These are phyloP conservation scores for Leptopilina clavipes DNA, from an alignment of 1,140 invertebrate genomes.

Conservation along the genomic window DNA sequence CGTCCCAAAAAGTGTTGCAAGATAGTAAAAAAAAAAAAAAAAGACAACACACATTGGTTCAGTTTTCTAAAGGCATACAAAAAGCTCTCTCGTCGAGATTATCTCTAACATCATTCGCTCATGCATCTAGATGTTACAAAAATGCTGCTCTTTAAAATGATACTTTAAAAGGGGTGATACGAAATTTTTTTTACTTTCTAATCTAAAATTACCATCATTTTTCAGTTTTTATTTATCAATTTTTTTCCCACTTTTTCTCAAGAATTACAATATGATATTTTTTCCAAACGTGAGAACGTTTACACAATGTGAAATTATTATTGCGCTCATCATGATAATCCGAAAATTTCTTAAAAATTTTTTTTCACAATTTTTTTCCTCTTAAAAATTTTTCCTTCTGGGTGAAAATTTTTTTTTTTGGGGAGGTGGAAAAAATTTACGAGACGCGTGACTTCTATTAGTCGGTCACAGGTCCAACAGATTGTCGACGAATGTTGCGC, in stretches of 20 bases:
- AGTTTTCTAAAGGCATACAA: conserved; percentile 23
- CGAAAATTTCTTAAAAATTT: too few species aligned
- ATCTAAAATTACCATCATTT: too few species aligned
- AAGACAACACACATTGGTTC: not conserved
- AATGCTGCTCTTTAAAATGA: not conserved
- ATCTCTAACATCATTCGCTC: conserved; percentile 6
- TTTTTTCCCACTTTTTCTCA: too few species aligned
- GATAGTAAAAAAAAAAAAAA: conserved; percentile 12
- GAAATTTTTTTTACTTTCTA: too few species aligned
- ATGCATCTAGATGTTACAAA: not conserved
- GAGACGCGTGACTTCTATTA: conserved; percentile 21
- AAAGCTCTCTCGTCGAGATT: conserved; percentile 3
- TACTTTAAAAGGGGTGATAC: not conserved
- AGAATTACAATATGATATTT: too few species aligned
- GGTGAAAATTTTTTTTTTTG: not conserved
- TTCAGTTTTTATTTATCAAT: too few species aligned
- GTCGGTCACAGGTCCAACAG: not conserved
- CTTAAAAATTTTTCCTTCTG: not conserved
- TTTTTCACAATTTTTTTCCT: not conserved
- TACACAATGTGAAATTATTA: too few species aligned
- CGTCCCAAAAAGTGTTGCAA: not conserved
- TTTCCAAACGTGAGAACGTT: too few species aligned
- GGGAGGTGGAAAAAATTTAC: too few species aligned
- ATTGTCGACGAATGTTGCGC: not conserved
- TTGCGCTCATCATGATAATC: too few species aligned